Evolutionary conservation across 2,888 invertebrate species (phyloP).

Genomic region (Apotomis betuletana): DNA sequence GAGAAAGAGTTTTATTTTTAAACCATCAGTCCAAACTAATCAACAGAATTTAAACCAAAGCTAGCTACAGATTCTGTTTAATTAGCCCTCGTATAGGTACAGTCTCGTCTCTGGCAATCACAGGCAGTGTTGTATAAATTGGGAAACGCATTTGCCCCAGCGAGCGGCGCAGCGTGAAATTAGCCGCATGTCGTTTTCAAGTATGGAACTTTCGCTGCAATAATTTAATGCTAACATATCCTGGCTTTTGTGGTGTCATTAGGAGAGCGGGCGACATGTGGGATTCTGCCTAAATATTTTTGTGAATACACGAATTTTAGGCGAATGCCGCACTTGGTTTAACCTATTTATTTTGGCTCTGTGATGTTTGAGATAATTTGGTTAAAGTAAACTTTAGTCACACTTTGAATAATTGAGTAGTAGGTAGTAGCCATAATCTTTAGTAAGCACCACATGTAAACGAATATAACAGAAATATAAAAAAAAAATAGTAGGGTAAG

Average conservation of each 20-base stretch:
- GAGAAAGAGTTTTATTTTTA: background rate
- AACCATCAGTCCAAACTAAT: background rate
- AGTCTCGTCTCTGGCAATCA: slow-evolving; percentile 3
- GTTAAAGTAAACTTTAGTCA: too few species aligned
- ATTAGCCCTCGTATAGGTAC: slow-evolving; percentile 10
- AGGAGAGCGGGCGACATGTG: background rate
- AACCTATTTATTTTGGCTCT: too few species aligned
- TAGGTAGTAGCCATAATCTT: too few species aligned
- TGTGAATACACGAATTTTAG: background rate
- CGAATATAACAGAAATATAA: too few species aligned
- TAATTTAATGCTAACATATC: slow-evolving; percentile 4
- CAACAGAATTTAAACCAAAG: too few species aligned
- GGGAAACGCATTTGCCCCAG: slow-evolving; percentile 51
- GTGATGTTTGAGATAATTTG: too few species aligned
- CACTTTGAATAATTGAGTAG: too few species aligned
- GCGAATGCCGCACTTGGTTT: too few species aligned
- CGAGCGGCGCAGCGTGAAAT: slow-evolving; percentile 58
- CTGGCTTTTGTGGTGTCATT: background rate
- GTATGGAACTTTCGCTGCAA: background rate
- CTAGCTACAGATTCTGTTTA: slow-evolving; percentile 11
- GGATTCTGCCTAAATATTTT: background rate
- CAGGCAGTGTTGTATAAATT: slow-evolving; percentile 47
- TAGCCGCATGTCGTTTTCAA: slow-evolving; percentile 52
- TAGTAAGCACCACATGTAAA: too few species aligned
- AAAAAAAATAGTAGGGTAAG: too few species aligned